Percentiles rank a stretch among this genome's conserved stretches.
Conservation (phyloP, 2,888 invertebrate genomes). For the Sericinus montela region DNA sequence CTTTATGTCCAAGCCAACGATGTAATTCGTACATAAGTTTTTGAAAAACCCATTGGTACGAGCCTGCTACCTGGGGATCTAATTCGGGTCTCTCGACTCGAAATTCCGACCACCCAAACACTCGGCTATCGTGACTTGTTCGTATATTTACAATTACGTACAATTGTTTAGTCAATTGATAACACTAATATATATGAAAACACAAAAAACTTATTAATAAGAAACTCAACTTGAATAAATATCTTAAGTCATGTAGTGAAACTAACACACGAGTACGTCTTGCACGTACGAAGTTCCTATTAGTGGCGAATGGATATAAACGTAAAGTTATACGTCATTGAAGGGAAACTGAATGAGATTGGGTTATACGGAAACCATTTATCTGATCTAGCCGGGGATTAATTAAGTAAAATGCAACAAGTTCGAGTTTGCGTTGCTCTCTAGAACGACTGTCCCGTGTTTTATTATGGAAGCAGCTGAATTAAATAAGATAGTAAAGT, state of each 20-base stretch:
- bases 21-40: no score
- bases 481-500: constrained; percentile 54
- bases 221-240: not conserved
- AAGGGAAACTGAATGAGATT: constrained; percentile 28
- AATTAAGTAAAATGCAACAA: constrained; percentile 79
- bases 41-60: no score
- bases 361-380: constrained; percentile 52
- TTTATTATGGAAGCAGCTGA: constrained; percentile 67
- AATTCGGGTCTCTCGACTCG: no score
- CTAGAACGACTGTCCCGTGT: constrained; percentile 63
- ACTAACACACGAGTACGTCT: not conserved
- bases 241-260: not conserved
- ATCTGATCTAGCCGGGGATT: constrained; percentile 68
- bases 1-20: no score
- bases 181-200: no score
- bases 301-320: constrained; percentile 12
- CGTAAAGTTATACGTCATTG: constrained; percentile 15
- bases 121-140: no score
- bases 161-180: no score
- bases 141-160: no score
- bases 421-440: constrained; percentile 72
- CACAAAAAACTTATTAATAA: no score
- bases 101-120: no score
- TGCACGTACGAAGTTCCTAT: constrained; percentile 11
- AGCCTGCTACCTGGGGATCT: no score